Evolutionary conservation across 2,113 vertebrate genomes (phyloP), one percentile per base, ranked within the genome.

Genomic region (Procavia capensis): DNA sequence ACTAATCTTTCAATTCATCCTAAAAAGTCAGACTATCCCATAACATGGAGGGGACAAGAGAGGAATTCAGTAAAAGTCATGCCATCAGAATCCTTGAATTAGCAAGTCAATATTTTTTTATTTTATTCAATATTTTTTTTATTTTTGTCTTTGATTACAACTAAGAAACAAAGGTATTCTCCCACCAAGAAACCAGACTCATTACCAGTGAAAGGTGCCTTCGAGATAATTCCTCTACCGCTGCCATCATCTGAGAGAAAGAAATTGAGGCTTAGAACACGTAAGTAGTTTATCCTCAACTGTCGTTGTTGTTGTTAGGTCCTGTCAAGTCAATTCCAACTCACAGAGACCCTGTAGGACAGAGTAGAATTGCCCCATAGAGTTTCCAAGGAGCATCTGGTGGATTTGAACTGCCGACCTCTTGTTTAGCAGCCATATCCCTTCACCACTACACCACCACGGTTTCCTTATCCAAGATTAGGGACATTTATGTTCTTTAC

Each of bases 391-490:
- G n/a, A n/a, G n/a, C n/a, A n/a, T n/a, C n/a, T n/a, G n/a, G n/a
- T n/a, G n/a, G n/a, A n/a, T n/a, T n/a, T n/a, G n/a, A n/a, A n/a
- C n/a, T n/a, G n/a, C n/a, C n/a, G n/a, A n/a, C n/a, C n/a, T n/a
- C n/a, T n/a, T n/a, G n/a, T n/a, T n/a, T n/a, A n/a, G n/a, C n/a
- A n/a, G n/a, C n/a, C n/a, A n/a, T n/a, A n/a, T n/a, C n/a, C n/a
- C n/a, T n/a, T n/a, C n/a, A n/a, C n/a, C n/a, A n/a, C n/a, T n/a
- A n/a, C n/a, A n/a, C n/a, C n/a, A n/a, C n/a, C n/a, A n/a, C n/a
- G n/a, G n/a, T n/a, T n/a, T n/a, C n/a, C n/a, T n/a, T n/a, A 70
- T 43, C 13, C 25, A 25, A 79, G 96, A 79, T 90, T 34, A 75
- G 79, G 88, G n/a, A 9, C 9, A n/a, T n/a, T 89, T 76, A 5